Evolutionary conservation across 2,888 invertebrate species (phyloP).

Genomic region (Sarcophaga caerulescens): DNA sequence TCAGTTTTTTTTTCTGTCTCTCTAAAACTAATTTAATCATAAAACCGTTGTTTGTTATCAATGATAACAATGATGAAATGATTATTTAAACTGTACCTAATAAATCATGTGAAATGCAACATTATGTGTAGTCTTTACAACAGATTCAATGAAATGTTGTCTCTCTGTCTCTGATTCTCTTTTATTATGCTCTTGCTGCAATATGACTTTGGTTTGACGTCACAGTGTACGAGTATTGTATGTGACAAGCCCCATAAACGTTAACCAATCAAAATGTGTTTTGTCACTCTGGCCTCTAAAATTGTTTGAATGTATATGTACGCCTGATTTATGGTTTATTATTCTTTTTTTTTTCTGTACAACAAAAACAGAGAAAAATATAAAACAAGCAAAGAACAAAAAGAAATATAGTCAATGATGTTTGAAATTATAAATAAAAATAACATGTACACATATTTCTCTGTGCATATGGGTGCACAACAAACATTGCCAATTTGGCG

Average conservation of each 20-base stretch:
- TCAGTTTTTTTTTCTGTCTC: too few species aligned
- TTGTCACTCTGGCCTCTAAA: constrained; percentile 57
- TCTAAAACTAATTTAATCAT: too few species aligned
- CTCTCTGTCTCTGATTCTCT: constrained; percentile 1
- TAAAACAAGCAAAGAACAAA: not conserved
- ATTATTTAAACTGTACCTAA: not conserved
- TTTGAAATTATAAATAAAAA: constrained; percentile 22
- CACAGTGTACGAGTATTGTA: constrained; percentile 60
- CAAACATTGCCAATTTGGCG: not conserved
- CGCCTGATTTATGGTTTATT: constrained; percentile 16
- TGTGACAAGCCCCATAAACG: constrained; percentile 76
- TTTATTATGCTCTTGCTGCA: constrained; percentile 38
- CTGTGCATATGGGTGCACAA: too few species aligned
- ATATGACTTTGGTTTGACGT: constrained; percentile 70
- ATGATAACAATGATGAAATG: too few species aligned
- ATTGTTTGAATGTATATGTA: not conserved
- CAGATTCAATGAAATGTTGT: not conserved
- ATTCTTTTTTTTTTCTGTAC: not conserved
- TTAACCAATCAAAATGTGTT: constrained; percentile 72
- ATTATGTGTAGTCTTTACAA: not conserved
- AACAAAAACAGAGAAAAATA: not conserved
- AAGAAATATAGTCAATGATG: constrained; percentile 8
- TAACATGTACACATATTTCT: not conserved
- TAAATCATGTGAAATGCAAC: not conserved
- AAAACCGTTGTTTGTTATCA: too few species aligned